These are phyloP conservation scores for Cydia splendana DNA, from an alignment of 1,140 invertebrate genomes.

Conservation along the genomic window DNA sequence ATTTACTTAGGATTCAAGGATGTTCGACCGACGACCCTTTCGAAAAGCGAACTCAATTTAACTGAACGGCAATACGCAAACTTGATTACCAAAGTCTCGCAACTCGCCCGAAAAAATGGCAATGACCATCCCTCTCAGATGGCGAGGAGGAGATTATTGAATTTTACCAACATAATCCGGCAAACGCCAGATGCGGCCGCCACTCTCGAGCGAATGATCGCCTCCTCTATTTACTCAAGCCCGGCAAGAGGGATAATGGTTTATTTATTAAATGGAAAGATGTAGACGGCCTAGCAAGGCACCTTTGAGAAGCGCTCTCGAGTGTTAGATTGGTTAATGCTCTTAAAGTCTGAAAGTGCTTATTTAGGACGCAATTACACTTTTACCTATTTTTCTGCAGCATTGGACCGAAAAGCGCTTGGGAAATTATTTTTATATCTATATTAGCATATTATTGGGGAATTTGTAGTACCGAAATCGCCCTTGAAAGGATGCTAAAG, in stretches of 20 bases:
- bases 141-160: conserved; percentile 63
- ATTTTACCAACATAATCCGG: conserved; percentile 68
- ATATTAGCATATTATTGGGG: background rate
- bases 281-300: conserved; percentile 33
- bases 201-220: conserved; percentile 58
- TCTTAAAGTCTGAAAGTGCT: conserved; percentile 17
- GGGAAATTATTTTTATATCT: conserved; percentile 7
- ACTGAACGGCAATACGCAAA: conserved; percentile 41
- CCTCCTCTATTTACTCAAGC: conserved; percentile 63
- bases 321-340: conserved; percentile 32
- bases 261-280: conserved; percentile 49
- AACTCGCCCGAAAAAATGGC: conserved; percentile 51
- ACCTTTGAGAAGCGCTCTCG: conserved; percentile 33
- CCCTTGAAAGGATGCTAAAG: too few relatives aligned
- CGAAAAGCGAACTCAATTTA: conserved; percentile 11
- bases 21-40: conserved; percentile 16
- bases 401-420: background rate
- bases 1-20: conserved; percentile 26
- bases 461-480: background rate
- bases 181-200: conserved; percentile 62
- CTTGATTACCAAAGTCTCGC: conserved; percentile 48
- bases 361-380: conserved; percentile 40
- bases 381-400: conserved; percentile 34
- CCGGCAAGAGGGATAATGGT: conserved; percentile 49
- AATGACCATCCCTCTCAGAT: conserved; percentile 56